Evolutionary conservation across 2,888 invertebrate species (phyloP).

Genomic region (Aphodius granarius): DNA sequence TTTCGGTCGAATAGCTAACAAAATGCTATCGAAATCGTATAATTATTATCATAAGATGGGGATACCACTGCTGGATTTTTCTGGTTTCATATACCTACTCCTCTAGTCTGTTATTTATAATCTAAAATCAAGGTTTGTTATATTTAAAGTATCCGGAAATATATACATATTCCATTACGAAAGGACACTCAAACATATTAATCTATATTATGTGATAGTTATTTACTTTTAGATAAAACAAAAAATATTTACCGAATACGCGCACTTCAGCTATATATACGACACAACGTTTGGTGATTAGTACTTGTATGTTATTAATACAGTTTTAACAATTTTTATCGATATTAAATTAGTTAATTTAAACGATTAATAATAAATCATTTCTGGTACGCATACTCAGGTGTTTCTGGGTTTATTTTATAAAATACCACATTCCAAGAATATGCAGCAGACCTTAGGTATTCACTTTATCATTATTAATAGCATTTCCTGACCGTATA

Average conservation of each 20-base stretch:
- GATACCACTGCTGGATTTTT: too few species aligned
- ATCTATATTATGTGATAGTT: neutral
- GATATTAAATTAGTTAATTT: constrained; percentile 5
- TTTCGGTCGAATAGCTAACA: too few species aligned
- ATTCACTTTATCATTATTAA: neutral
- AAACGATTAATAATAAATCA: neutral
- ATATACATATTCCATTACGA: neutral
- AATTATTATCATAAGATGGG: too few species aligned
- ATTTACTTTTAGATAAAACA: constrained; percentile 8
- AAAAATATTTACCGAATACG: constrained; percentile 7
- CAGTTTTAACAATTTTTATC: neutral
- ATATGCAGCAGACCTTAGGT: neutral
- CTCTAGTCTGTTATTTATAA: too few species aligned
- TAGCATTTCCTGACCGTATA: neutral
- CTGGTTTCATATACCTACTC: too few species aligned
- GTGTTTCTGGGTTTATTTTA: neutral
- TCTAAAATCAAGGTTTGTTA: too few species aligned
- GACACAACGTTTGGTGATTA: neutral
- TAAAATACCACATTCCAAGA: neutral
- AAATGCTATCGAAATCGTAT: too few species aligned
- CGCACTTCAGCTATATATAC: neutral
- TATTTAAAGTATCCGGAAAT: neutral
- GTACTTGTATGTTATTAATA: neutral
- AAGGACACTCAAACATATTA: neutral
- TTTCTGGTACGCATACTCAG: neutral